Conservation (phyloP, 2,797 vertebrate genomes). For the Malacoctenus gilli region DNA sequence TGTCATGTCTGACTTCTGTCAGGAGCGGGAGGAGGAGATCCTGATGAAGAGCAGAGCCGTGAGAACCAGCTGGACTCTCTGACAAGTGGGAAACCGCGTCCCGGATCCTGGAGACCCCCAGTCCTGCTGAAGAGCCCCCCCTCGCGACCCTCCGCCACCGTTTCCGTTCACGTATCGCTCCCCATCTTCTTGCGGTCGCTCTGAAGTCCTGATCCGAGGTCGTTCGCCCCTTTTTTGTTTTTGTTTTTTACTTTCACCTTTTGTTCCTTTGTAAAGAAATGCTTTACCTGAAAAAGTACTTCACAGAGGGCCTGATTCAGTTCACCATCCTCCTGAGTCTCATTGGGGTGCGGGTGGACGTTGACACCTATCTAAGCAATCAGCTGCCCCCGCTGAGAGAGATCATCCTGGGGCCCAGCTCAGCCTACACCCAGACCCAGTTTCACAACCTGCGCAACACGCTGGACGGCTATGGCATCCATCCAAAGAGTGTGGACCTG, state of each 20-base stretch:
- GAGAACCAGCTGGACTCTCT: slow-evolving; percentile 50
- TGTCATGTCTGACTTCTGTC: slow-evolving; percentile 59
- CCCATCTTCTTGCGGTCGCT: slow-evolving; percentile 40
- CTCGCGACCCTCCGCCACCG: slow-evolving; percentile 36
- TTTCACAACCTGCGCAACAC: slow-evolving; percentile 98
- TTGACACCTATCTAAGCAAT: slow-evolving; percentile 95
- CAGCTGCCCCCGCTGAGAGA: slow-evolving; percentile 96
- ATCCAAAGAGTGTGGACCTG: slow-evolving; percentile 97
- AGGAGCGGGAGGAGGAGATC: slow-evolving; percentile 66
- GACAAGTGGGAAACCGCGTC: slow-evolving; percentile 55
- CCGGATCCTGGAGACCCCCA: slow-evolving; percentile 52
- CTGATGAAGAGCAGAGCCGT: slow-evolving; percentile 68
- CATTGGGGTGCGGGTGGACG: slow-evolving; percentile 96
- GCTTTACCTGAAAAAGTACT: slow-evolving; percentile 99
- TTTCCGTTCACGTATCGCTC: slow-evolving; percentile 53
- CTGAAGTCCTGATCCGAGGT: slow-evolving; percentile 55
- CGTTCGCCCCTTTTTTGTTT: slow-evolving; percentile 75
- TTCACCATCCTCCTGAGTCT: slow-evolving; percentile 99
- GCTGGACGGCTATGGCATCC: slow-evolving; percentile 97
- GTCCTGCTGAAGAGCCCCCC: slow-evolving; percentile 48
- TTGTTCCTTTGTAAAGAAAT: slow-evolving; percentile 93
- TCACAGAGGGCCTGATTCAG: slow-evolving; percentile 99
- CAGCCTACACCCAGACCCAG: slow-evolving; percentile 98
- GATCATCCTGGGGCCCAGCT: slow-evolving; percentile 99
- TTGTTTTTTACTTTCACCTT: slow-evolving; percentile 81